phyloP scores from a whole-genome alignment of 2,888 invertebrate species.

The Apamea anceps region DNA sequence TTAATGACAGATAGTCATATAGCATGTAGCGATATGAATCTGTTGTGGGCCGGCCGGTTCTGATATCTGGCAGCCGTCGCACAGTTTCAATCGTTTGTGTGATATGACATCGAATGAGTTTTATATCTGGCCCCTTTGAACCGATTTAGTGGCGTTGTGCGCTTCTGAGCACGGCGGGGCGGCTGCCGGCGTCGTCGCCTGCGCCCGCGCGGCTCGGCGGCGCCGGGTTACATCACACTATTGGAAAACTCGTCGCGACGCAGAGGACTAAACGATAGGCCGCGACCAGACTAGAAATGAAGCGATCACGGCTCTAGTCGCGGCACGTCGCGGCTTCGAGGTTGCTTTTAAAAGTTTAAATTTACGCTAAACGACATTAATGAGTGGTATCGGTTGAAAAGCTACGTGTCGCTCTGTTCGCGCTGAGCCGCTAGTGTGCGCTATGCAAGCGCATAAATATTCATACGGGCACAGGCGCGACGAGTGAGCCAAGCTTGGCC shows the following conservation, averaged over 20 bases:
- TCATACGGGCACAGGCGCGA: constrained; percentile 79
- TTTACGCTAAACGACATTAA: constrained; percentile 85
- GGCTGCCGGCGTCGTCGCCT: constrained; percentile 81
- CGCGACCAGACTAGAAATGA: constrained; percentile 82
- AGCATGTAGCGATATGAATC: constrained; percentile 44
- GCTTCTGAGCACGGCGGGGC: constrained; percentile 68
- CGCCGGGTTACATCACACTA: constrained; percentile 87
- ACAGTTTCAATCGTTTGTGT: constrained; percentile 62
- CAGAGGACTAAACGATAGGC: constrained; percentile 77
- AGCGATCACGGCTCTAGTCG: constrained; percentile 74
- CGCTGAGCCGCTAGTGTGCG: constrained; percentile 68
- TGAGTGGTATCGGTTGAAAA: constrained; percentile 79
- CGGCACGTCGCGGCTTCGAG: constrained; percentile 80
- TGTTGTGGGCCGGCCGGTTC: constrained; percentile 46
- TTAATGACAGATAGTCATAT: constrained; percentile 55
- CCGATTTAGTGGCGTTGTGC: constrained; percentile 63
- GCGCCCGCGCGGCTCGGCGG: constrained; percentile 74
- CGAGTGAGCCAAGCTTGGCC: constrained; percentile 73
- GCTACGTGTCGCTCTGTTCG: constrained; percentile 74
- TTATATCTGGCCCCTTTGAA: constrained; percentile 67
- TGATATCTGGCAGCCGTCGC: constrained; percentile 65
- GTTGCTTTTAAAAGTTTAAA: constrained; percentile 86
- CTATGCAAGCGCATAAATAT: constrained; percentile 83
- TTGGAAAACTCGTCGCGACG: constrained; percentile 85
- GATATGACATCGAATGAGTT: constrained; percentile 68